Evolutionary conservation across 1,140 invertebrate genomes (phyloP).

Genomic region (Atta cephalotes): DNA sequence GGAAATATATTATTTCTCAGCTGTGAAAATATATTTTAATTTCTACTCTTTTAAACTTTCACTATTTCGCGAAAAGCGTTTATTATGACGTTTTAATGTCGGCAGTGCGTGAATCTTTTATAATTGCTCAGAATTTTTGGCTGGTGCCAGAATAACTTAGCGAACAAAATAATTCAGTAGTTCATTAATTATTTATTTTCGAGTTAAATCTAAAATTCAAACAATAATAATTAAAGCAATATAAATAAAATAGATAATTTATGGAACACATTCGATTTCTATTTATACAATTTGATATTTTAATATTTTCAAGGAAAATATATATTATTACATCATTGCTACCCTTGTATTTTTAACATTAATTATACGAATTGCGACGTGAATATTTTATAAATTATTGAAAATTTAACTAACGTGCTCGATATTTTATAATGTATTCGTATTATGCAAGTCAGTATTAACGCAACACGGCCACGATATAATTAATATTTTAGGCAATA

Average conservation of each 20-base stretch:
- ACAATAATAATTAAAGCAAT: background rate
- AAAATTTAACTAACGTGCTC: slow-evolving; percentile 25
- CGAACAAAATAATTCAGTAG: background rate
- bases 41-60: slow-evolving; percentile 18
- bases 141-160: background rate
- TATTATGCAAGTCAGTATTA: slow-evolving; percentile 29
- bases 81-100: background rate
- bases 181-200: slow-evolving; percentile 6
- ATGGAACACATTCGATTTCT: background rate
- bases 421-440: slow-evolving; percentile 24
- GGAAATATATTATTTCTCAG: background rate
- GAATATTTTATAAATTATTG: slow-evolving; percentile 36
- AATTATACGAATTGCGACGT: slow-evolving; percentile 3
- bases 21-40: background rate
- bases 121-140: slow-evolving; percentile 14
- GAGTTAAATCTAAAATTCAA: background rate
- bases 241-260: background rate
- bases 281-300: slow-evolving; percentile 21
- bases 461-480: slow-evolving; percentile 13
- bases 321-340: background rate
- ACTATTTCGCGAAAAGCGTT: background rate
- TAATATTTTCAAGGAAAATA: background rate
- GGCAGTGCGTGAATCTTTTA: background rate
- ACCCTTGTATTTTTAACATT: slow-evolving; percentile 4
- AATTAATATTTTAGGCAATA: slow-evolving; percentile 49